phyloP scores from a whole-genome alignment of 2,797 vertebrate species.

The Sebastes baramenuke region DNA sequence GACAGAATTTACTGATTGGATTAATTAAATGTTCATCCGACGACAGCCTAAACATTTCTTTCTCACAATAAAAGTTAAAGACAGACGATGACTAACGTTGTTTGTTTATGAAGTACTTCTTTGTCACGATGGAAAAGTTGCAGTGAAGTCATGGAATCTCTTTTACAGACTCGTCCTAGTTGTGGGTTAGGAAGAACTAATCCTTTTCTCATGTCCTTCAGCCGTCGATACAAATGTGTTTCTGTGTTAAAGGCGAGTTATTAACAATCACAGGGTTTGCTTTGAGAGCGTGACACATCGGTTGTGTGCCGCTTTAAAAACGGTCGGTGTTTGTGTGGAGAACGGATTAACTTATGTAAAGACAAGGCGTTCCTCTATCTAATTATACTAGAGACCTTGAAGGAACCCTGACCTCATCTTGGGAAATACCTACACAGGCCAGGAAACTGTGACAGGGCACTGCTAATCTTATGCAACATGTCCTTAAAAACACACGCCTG shows the following conservation, averaged over 20 bases:
- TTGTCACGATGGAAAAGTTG: slow-evolving; percentile 10
- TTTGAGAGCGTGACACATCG: not conserved
- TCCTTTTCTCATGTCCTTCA: slow-evolving; percentile 21
- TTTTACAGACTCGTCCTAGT: not conserved
- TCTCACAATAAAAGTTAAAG: not conserved
- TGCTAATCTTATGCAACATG: slow-evolving; percentile 58
- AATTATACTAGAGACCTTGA: slow-evolving; percentile 49
- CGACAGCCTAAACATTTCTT: not conserved
- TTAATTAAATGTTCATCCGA: not conserved
- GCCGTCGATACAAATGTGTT: not conserved
- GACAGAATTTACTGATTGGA: not conserved
- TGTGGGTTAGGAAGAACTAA: not conserved
- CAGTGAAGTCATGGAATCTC: slow-evolving; percentile 28
- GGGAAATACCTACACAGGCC: slow-evolving; percentile 74
- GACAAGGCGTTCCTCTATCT: slow-evolving; percentile 50
- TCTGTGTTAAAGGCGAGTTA: not conserved
- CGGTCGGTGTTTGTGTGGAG: slow-evolving; percentile 33
- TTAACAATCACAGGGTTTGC: slow-evolving; percentile 9
- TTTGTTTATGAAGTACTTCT: slow-evolving; percentile 12
- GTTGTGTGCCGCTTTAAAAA: slow-evolving; percentile 14
- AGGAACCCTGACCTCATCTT: slow-evolving; percentile 72
- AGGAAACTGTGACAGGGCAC: slow-evolving; percentile 74
- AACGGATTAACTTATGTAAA: slow-evolving; percentile 53
- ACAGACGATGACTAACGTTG: not conserved
- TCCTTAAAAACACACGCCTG: slow-evolving; percentile 52